These are phyloP conservation scores for Dyspetes luteomarginatus DNA, from an alignment of 2,888 invertebrate genomes.

Conservation along the genomic window DNA sequence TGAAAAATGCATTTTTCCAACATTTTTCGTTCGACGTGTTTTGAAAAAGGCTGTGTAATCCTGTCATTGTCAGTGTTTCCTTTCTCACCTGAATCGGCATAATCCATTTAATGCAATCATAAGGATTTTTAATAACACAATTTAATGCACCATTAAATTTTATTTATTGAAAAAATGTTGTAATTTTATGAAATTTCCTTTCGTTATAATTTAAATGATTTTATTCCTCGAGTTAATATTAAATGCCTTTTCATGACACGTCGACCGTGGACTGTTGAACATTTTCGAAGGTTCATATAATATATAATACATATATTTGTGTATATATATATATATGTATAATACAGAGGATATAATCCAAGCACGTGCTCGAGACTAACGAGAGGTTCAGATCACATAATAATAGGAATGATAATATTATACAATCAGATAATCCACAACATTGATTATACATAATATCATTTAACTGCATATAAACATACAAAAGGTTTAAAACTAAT, in stretches of 20 bases:
- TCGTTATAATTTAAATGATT: neutral
- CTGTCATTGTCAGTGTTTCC: neutral
- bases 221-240: neutral
- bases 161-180: neutral
- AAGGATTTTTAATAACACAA: neutral
- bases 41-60: slow-evolving; percentile 5
- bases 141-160: neutral
- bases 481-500: slow-evolving; percentile 78
- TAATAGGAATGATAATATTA: slow-evolving; percentile 50
- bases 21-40: slow-evolving; percentile 28
- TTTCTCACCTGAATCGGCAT: neutral
- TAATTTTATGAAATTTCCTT: neutral
- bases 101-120: neutral
- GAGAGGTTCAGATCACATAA: slow-evolving; percentile 70
- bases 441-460: slow-evolving; percentile 74
- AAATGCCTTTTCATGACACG: slow-evolving; percentile 12
- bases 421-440: slow-evolving; percentile 74
- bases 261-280: neutral
- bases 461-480: slow-evolving; percentile 82
- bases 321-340: slow-evolving; percentile 53
- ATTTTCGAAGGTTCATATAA: slow-evolving; percentile 71
- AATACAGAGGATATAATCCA: slow-evolving; percentile 76
- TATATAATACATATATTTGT: slow-evolving; percentile 38
- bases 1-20: slow-evolving; percentile 22
- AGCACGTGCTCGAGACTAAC: slow-evolving; percentile 76